These are phyloP conservation scores for Diorhabda elongata DNA, from an alignment of 1,140 invertebrate genomes.

Conservation along the genomic window DNA sequence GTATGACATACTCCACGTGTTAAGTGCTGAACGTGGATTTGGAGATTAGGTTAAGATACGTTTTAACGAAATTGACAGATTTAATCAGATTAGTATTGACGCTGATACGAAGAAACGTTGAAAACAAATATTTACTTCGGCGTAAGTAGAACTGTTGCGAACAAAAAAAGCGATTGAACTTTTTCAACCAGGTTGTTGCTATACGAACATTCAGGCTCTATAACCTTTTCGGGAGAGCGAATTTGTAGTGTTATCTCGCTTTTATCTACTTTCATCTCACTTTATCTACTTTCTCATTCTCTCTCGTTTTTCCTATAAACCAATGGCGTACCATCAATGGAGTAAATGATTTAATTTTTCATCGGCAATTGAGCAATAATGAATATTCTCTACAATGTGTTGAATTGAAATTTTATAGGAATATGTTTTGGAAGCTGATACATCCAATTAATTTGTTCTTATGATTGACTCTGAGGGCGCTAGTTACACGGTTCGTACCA, in stretches of 20 bases:
- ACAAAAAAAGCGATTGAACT: slow-evolving; percentile 11
- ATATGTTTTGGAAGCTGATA: no score
- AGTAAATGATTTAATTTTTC: no score
- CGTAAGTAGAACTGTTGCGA: slow-evolving; percentile 2
- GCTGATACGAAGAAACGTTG: neutral
- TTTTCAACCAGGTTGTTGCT: slow-evolving; percentile 15
- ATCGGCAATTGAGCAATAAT: no score
- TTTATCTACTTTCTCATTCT: slow-evolving; percentile 23
- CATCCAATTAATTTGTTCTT: no score
- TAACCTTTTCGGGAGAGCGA: slow-evolving; percentile 16
- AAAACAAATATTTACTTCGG: slow-evolving; percentile 11
- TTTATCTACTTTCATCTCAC: slow-evolving; percentile 8
- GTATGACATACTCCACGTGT: no score
- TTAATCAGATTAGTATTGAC: slow-evolving; percentile 4
- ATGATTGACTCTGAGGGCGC: no score
- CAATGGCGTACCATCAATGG: neutral
- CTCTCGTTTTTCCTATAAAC: slow-evolving; percentile 26
- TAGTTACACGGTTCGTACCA: no score
- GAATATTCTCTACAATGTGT: no score
- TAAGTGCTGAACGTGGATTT: no score
- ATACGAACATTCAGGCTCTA: slow-evolving; percentile 11
- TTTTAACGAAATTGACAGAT: no score
- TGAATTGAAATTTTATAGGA: no score
- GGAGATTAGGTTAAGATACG: no score
- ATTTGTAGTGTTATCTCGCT: neutral